phyloP scores from a whole-genome alignment of 1,140 invertebrate genomes.

The Aphaenogaster floridana region DNA sequence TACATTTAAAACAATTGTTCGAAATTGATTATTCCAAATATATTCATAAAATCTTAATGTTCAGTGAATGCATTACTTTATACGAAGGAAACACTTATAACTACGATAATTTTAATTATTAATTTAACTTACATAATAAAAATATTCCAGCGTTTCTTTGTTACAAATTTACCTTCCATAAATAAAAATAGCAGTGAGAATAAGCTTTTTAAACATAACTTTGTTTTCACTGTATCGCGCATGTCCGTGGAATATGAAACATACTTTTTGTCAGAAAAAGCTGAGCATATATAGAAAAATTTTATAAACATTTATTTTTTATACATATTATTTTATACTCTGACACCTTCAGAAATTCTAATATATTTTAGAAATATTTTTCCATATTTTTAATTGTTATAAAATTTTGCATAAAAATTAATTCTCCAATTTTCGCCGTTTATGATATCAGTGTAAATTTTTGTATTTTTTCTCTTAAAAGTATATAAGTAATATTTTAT shows the following conservation, averaged over 20 bases:
- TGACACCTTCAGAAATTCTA: neutral
- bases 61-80: neutral
- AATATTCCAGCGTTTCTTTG: too few relatives aligned
- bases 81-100: neutral
- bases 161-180: neutral
- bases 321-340: conserved; percentile 12
- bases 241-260: neutral
- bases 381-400: neutral
- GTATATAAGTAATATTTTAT: neutral
- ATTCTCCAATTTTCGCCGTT: neutral
- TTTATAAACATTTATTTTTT: neutral
- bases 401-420: neutral
- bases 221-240: neutral
- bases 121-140: neutral
- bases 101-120: neutral
- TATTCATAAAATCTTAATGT: conserved; percentile 11
- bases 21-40: conserved; percentile 45
- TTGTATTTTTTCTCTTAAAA: neutral
- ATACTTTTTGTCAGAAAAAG: neutral
- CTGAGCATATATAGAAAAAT: neutral
- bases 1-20: conserved; percentile 29
- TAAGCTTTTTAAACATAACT: neutral
- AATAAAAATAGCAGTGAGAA: neutral
- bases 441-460: neutral
- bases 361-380: neutral